phyloP scores from a whole-genome alignment of 23 tunicate species.

The Trididemnum clinides region DNA sequence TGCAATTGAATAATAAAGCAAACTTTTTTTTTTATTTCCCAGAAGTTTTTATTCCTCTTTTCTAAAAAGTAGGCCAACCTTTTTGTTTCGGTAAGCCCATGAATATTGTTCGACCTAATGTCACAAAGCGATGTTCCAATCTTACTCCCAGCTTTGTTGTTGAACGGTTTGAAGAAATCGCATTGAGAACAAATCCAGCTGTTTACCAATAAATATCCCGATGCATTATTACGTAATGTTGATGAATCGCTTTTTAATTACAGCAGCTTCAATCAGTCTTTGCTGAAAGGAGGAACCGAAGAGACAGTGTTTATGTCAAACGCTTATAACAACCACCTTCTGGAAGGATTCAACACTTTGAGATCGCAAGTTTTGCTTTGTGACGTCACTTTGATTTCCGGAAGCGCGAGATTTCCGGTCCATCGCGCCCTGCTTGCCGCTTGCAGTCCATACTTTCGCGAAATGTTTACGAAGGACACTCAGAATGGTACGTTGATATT shows the following conservation, averaged over 20 bases:
- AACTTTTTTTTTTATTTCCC: no score
- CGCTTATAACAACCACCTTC: constrained; percentile 83
- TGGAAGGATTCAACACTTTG: constrained; percentile 85
- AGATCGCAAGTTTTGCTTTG: constrained; percentile 76
- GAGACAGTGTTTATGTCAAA: constrained; percentile 88
- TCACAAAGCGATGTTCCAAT: no score
- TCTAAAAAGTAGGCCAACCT: no score
- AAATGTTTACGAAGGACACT: constrained; percentile 95
- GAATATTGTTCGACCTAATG: no score
- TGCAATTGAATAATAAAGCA: no score
- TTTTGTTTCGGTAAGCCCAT: no score
- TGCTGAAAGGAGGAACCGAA: constrained; percentile 56
- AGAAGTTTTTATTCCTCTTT: no score
- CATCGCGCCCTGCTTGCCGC: constrained; percentile 95
- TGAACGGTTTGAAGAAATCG: no score
- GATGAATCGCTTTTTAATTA: background rate
- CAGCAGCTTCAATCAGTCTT: constrained; percentile 24
- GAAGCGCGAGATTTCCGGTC: constrained; percentile 86
- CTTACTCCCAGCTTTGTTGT: no score
- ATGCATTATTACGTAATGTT: no score
- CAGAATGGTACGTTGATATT: constrained; percentile 88
- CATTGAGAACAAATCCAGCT: no score
- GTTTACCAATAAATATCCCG: no score
- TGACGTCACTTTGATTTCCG: constrained; percentile 97
- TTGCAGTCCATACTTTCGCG: constrained; percentile 94